These are phyloP conservation scores for Phaedon cochleariae DNA, from an alignment of 2,888 invertebrate genomes.

Conservation along the genomic window DNA sequence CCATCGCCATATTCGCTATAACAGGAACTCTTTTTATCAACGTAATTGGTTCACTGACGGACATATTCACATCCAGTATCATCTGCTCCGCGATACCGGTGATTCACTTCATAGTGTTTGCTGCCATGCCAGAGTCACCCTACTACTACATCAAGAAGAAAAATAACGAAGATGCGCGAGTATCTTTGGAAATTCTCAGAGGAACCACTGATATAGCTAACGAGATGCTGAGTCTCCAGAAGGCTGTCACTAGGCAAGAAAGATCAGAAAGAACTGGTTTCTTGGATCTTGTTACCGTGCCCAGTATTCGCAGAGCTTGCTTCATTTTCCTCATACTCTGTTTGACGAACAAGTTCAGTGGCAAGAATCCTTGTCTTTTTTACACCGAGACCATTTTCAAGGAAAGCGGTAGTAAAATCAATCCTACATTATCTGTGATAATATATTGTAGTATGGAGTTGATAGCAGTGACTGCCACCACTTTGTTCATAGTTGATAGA, in stretches of 20 bases:
- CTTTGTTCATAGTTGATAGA: constrained; percentile 68
- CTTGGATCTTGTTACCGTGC: constrained; percentile 65
- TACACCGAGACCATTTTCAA: constrained; percentile 72
- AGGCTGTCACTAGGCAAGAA: constrained; percentile 58
- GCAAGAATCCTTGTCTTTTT: constrained; percentile 70
- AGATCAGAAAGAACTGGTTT: constrained; percentile 62
- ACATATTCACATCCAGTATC: constrained; percentile 66
- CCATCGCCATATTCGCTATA: constrained; percentile 67
- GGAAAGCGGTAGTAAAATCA: constrained; percentile 60
- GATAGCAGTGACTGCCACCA: constrained; percentile 63
- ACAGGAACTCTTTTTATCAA: constrained; percentile 68
- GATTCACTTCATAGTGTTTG: constrained; percentile 66
- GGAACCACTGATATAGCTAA: constrained; percentile 65
- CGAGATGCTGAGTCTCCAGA: constrained; percentile 58
- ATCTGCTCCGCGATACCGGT: constrained; percentile 69
- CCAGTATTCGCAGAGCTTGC: constrained; percentile 70
- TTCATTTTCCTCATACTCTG: constrained; percentile 69
- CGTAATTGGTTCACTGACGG: constrained; percentile 68
- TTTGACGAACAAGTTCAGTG: constrained; percentile 71
- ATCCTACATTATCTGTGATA: constrained; percentile 67
- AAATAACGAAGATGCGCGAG: constrained; percentile 61
- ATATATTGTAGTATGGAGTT: constrained; percentile 69
- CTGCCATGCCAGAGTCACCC: constrained; percentile 75
- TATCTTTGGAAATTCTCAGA: constrained; percentile 68
- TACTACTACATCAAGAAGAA: constrained; percentile 62